Evolutionary conservation across 2,888 invertebrate genomes (phyloP).

Genomic region (Hipparchia sbordonii): DNA sequence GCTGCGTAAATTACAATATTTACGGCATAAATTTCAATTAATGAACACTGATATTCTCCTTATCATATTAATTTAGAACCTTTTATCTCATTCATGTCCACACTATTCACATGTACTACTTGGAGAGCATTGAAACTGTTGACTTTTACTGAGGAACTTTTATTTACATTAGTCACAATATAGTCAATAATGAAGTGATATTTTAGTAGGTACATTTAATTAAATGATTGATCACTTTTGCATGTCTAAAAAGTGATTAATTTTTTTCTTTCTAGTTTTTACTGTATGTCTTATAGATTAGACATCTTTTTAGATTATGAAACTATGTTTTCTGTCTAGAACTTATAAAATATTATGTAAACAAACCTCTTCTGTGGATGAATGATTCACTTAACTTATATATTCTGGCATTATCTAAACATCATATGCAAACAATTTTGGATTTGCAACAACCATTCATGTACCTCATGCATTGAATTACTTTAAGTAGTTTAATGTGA

Average conservation of each 20-base stretch:
- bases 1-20: slow-evolving; percentile 39
- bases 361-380: not conserved
- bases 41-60: not conserved
- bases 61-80: slow-evolving; percentile 5
- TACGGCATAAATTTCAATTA: slow-evolving; percentile 15
- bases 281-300: too few relatives aligned
- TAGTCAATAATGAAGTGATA: not conserved
- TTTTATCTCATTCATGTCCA: slow-evolving; percentile 1
- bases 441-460: not conserved
- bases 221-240: too few relatives aligned
- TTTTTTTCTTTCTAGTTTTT: too few relatives aligned
- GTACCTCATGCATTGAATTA: not conserved
- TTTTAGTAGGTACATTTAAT: not conserved
- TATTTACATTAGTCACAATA: slow-evolving; percentile 13
- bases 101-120: not conserved
- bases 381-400: too few relatives aligned
- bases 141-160: slow-evolving; percentile 7
- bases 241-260: too few relatives aligned
- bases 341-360: not conserved
- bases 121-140: slow-evolving; percentile 5
- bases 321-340: not conserved
- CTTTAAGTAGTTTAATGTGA: too few relatives aligned
- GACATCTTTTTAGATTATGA: too few relatives aligned
- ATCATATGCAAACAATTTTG: not conserved
- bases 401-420: too few relatives aligned